phyloP scores from a whole-genome alignment of 2,113 vertebrate species.

The Menidia beryllina region DNA sequence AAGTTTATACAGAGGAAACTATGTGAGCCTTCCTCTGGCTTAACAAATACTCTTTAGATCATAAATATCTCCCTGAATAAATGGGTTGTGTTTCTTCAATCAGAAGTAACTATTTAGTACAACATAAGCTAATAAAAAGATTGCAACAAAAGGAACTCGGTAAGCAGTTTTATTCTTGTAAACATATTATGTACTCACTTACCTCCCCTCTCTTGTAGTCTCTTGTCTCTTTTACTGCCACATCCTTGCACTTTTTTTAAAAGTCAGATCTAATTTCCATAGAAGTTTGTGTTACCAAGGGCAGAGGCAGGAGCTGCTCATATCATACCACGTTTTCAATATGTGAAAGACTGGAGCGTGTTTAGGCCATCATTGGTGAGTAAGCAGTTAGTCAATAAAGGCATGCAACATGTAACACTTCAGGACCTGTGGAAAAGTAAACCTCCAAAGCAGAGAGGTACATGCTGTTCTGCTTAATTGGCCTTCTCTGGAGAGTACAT shows the following conservation, averaged over 20 bases:
- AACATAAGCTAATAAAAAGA: background rate
- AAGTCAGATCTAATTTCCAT: conserved; percentile 40
- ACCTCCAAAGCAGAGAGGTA: conserved; percentile 7
- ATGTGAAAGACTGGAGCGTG: conserved; percentile 25
- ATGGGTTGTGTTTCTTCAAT: background rate
- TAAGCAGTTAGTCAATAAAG: conserved; percentile 41
- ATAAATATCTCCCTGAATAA: conserved; percentile 22
- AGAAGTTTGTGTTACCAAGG: conserved; percentile 71
- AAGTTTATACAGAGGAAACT: conserved; percentile 61
- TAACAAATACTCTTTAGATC: conserved; percentile 42
- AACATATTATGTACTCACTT: conserved; percentile 7
- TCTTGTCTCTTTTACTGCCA: background rate
- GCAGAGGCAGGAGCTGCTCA: conserved; percentile 57
- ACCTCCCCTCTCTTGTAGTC: background rate
- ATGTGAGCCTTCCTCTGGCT: conserved; percentile 46
- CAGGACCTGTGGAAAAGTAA: conserved; percentile 14
- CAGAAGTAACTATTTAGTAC: conserved; percentile 1
- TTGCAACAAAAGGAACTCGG: background rate
- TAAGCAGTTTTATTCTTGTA: background rate
- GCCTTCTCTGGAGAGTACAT: conserved; percentile 30
- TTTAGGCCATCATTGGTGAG: conserved; percentile 22
- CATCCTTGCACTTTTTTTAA: conserved; percentile 4
- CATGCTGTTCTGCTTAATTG: conserved; percentile 47
- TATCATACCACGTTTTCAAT: conserved; percentile 15
- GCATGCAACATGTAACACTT: conserved; percentile 36